Conservation (phyloP, 1,140 invertebrate species). For the Drosophila ficusphila region DNA sequence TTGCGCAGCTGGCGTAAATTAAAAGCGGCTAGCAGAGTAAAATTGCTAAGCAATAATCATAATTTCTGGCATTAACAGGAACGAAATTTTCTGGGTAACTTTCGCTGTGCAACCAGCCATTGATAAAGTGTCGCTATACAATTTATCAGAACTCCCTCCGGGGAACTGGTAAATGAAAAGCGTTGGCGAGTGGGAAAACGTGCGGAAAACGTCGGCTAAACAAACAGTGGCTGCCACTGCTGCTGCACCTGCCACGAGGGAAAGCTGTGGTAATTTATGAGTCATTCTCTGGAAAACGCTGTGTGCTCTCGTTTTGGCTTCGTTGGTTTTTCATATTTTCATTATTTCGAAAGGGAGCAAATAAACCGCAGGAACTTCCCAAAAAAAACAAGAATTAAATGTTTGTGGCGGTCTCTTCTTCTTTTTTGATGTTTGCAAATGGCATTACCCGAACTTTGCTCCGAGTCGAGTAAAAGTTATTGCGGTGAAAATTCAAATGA, state of each 20-base stretch:
- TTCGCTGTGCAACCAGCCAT: not conserved
- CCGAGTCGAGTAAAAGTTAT: slow-evolving; percentile 32
- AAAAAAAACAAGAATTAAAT: slow-evolving; percentile 30
- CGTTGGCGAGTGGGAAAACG: not conserved
- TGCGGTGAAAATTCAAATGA: not conserved
- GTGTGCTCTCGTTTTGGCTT: slow-evolving; percentile 39
- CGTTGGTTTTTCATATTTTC: slow-evolving; percentile 43
- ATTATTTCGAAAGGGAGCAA: slow-evolving; percentile 50
- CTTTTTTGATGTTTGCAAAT: slow-evolving; percentile 26
- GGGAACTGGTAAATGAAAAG: slow-evolving; percentile 1
- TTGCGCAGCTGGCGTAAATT: slow-evolving; percentile 57
- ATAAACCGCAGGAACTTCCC: slow-evolving; percentile 57
- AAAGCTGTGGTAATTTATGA: slow-evolving; percentile 74
- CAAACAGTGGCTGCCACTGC: slow-evolving; percentile 56
- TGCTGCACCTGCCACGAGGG: slow-evolving; percentile 66
- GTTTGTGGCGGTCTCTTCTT: slow-evolving; percentile 29
- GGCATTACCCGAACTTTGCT: slow-evolving; percentile 21
- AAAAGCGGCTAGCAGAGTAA: slow-evolving; percentile 41
- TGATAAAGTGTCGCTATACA: slow-evolving; percentile 57
- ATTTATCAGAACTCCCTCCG: slow-evolving; percentile 38
- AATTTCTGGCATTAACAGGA: slow-evolving; percentile 69
- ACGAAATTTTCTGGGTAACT: slow-evolving; percentile 28
- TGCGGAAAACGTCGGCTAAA: slow-evolving; percentile 14
- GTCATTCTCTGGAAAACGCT: slow-evolving; percentile 60
- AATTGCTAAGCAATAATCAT: slow-evolving; percentile 78